These are phyloP conservation scores for Zelleria hepariella DNA, from an alignment of 2,888 invertebrate species.

Conservation along the genomic window DNA sequence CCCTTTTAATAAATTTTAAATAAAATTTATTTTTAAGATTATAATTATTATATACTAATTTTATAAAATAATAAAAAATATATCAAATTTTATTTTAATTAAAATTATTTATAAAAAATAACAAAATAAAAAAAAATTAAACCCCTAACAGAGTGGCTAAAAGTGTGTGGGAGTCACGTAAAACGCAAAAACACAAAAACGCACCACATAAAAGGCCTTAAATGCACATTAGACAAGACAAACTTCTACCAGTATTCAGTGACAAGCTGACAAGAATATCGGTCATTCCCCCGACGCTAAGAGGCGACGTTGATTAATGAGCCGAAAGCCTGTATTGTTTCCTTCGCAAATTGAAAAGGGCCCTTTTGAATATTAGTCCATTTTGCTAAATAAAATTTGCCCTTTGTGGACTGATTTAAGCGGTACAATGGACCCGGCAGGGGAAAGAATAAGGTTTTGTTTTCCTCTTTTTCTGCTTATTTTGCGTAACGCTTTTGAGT, in stretches of 20 bases:
- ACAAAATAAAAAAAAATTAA: no score
- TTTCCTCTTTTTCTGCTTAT: background rate
- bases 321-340: slow-evolving; percentile 35
- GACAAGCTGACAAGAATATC: slow-evolving; percentile 27
- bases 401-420: slow-evolving; percentile 2
- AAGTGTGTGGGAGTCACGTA: no score
- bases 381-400: slow-evolving; percentile 17
- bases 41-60: no score
- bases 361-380: slow-evolving; percentile 21
- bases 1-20: no score
- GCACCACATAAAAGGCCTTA: no score
- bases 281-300: slow-evolving; percentile 35
- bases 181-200: no score
- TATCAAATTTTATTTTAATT: no score
- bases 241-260: background rate
- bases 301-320: slow-evolving; percentile 48
- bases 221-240: background rate
- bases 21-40: no score
- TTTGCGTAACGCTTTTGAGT: background rate
- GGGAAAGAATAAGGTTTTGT: background rate
- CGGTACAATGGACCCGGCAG: background rate
- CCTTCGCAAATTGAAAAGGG: slow-evolving; percentile 25
- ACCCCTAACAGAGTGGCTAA: no score
- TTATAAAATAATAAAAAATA: no score
- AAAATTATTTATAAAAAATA: no score